Base-by-base conservation (phyloP, 1,140 invertebrate species). In the Listronotus oregonensis region DNA sequence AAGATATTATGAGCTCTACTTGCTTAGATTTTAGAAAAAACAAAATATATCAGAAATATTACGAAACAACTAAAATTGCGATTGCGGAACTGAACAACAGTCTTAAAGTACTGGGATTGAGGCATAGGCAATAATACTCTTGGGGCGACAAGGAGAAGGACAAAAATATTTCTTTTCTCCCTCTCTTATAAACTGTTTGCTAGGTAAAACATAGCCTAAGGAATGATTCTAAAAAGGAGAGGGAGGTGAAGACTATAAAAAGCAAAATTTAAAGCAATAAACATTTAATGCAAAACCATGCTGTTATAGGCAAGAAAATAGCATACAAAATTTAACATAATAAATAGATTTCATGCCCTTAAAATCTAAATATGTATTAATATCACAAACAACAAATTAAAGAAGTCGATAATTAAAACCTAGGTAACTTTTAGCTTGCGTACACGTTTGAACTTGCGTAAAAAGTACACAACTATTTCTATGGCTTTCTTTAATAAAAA, bases 241-340 rank as follows among this genome's bases (percentile, higher is more conserved):
- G 60, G 59, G 17, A 31, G 32, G 21, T 14, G 51, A 58, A 42
- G 44, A 60, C 40, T 54, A 68, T 63, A 67, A 73, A 73, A 70
- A 68, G 64, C 66, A 64, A 61, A 57, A 68, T 61, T 57, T 61
- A 43, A 49, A 51, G 31, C 37, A 37, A 49, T 54, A 68, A 68
- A 69, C 62, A 71, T 73, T 73, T 73, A 73, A 73, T 73, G 64
- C 64, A 72, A 60, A 68, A 66, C 39, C 71, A 73, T 73, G 71
- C 71, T 69, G 67, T 73, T 73, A 73, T 70, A 72, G 71, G 63
- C 63, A 60, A 64, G 64, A 67, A 59, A 66, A 34, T 51, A 58
- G 44, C 55, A 60, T 60, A 64, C 64, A 64, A 69, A 69, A 61
- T 65, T 42, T 58, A 63, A 67, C 9, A 37, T 51, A 62, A 57